Conservation (phyloP, 2,888 invertebrate genomes). For the Scaptomyza reducta region DNA sequence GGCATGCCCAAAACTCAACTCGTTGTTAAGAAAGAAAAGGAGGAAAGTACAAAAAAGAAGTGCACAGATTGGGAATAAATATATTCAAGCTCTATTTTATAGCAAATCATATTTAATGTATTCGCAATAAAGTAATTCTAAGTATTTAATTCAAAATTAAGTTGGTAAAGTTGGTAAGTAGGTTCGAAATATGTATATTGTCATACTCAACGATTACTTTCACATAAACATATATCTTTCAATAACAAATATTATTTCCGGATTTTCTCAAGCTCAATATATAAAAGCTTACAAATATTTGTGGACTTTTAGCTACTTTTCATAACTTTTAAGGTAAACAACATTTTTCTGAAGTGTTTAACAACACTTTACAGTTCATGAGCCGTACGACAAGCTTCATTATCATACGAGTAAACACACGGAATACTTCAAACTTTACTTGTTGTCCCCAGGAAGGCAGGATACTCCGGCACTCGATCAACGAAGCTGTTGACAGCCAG, state of each 20-base stretch:
- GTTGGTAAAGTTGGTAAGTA: no score
- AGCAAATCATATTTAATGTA: not conserved
- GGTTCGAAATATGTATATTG: not conserved
- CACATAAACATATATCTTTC: no score
- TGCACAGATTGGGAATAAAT: no score
- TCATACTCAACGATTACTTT: not conserved
- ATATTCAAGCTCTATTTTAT: not conserved
- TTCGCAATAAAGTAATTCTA: not conserved
- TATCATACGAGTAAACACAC: conserved; percentile 46
- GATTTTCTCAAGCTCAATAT: not conserved
- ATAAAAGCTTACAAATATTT: not conserved
- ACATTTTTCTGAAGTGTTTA: conserved; percentile 8
- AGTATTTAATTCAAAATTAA: not conserved
- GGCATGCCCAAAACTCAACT: conserved; percentile 5
- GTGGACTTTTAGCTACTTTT: conserved; percentile 22
- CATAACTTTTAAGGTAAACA: conserved; percentile 28
- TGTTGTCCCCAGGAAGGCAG: not conserved
- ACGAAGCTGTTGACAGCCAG: conserved; percentile 21
- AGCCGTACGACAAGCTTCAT: conserved; percentile 25
- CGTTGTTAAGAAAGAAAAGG: not conserved
- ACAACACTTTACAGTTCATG: conserved; percentile 20
- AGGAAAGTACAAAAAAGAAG: not conserved
- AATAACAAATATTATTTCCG: no score
- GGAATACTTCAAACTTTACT: conserved; percentile 34
- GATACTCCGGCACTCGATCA: not conserved